phyloP scores from a whole-genome alignment of 2,888 invertebrate genomes.

The Anthrax anthrax region DNA sequence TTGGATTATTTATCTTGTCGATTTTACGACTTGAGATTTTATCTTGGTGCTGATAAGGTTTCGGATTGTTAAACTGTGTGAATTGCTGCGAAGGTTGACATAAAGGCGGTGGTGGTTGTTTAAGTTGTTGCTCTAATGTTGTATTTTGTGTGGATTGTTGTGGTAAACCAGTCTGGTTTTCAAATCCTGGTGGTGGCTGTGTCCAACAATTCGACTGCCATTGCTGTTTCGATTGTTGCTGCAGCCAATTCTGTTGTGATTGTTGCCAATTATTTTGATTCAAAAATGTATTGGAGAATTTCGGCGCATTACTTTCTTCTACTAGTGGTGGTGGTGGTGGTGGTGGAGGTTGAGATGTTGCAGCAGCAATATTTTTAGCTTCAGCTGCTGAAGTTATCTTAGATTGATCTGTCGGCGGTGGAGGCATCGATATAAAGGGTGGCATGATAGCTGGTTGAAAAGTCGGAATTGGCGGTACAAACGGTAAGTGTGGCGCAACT shows the following conservation, averaged over 20 bases:
- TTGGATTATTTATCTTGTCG: too few species aligned
- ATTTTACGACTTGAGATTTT: too few species aligned
- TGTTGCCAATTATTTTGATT: constrained; percentile 5
- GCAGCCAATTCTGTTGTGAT: constrained; percentile 1
- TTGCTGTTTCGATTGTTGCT: constrained; percentile 1
- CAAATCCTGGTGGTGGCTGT: too few species aligned
- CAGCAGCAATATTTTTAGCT: background rate
- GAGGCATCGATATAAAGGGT: background rate
- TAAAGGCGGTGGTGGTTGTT: too few species aligned
- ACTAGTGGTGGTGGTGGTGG: constrained; percentile 1
- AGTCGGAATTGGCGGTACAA: constrained; percentile 8
- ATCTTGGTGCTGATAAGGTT: background rate
- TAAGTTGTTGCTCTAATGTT: background rate
- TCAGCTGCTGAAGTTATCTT: background rate
- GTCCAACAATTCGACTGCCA: too few species aligned
- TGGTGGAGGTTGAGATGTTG: constrained; percentile 9
- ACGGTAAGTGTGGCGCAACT: constrained; percentile 9
- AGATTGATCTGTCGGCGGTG: background rate
- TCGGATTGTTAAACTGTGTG: background rate
- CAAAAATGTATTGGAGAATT: background rate
- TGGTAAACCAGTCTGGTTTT: too few species aligned
- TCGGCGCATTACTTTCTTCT: background rate
- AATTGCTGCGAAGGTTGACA: too few species aligned
- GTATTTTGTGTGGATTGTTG: too few species aligned
- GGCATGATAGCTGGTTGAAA: background rate